A percentile compares a stretch with the other conserved stretches of the same genome.
These are phyloP conservation scores for Bagarius yarrelli DNA, from an alignment of 2,113 vertebrate species.

Conservation along the genomic window DNA sequence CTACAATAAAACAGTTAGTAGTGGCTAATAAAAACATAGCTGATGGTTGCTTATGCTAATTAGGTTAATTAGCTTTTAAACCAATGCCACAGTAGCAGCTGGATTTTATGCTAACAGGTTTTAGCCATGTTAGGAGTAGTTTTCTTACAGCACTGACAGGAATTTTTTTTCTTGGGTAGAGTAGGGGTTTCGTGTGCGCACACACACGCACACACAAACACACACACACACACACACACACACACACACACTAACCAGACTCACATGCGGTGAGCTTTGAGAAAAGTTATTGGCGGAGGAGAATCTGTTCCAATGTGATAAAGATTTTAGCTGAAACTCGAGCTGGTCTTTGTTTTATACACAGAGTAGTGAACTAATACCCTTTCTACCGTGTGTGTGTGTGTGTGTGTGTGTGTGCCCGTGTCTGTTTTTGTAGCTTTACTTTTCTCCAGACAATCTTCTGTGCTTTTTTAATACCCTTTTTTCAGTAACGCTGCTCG, in stretches of 20 bases:
- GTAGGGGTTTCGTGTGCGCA: too few species aligned
- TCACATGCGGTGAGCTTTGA: not conserved
- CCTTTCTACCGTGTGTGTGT: conserved; percentile 3
- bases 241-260: not conserved
- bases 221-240: too few species aligned
- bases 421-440: not conserved
- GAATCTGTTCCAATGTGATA: conserved; percentile 35
- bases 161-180: too few species aligned
- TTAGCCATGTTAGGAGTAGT: not conserved
- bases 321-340: conserved; percentile 45
- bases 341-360: conserved; percentile 45
- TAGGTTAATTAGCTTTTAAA: not conserved
- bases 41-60: not conserved
- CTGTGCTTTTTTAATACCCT: not conserved
- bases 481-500: not conserved
- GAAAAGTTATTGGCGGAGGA: conserved; percentile 16
- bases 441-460: too few species aligned
- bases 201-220: too few species aligned
- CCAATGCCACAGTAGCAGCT: not conserved
- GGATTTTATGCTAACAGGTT: too few species aligned
- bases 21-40: not conserved
- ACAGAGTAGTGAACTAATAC: conserved; percentile 31
- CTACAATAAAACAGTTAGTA: too few species aligned
- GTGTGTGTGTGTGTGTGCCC: conserved; percentile 1
- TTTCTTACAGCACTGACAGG: not conserved